Conservation (phyloP, 2,797 vertebrate species). For the Jordanella pulchra region DNA sequence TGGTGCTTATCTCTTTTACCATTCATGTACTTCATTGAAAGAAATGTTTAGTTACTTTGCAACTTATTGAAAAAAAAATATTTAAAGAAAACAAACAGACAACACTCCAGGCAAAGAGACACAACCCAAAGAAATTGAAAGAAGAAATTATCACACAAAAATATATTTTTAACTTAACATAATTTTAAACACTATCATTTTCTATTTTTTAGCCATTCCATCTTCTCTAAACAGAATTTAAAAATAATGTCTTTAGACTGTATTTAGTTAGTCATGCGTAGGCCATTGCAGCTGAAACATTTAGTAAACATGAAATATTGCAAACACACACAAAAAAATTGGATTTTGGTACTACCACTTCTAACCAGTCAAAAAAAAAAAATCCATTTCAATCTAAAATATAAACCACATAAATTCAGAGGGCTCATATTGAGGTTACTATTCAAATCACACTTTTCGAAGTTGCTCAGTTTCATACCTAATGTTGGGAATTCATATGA, state of each 20-base stretch:
- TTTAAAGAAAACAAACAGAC: neutral
- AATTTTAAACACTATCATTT: neutral
- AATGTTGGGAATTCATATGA: neutral
- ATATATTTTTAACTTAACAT: neutral
- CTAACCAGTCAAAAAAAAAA: neutral
- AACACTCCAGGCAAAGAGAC: neutral
- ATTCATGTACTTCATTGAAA: neutral
- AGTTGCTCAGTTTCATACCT: neutral
- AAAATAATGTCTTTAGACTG: neutral
- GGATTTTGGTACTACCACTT: neutral
- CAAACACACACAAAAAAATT: neutral
- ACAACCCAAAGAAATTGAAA: neutral
- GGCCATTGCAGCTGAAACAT: neutral
- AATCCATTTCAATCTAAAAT: neutral
- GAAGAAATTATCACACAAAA: neutral
- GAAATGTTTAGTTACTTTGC: neutral
- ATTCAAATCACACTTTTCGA: neutral
- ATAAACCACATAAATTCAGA: neutral
- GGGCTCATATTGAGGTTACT: neutral
- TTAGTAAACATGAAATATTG: neutral
- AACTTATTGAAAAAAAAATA: neutral
- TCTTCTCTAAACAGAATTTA: neutral
- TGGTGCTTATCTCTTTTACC: constrained; percentile 3
- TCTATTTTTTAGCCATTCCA: neutral
- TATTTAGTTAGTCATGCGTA: neutral